phyloP scores from a whole-genome alignment of 2,797 vertebrate genomes.

The Schizopygopsis pylzovi region DNA sequence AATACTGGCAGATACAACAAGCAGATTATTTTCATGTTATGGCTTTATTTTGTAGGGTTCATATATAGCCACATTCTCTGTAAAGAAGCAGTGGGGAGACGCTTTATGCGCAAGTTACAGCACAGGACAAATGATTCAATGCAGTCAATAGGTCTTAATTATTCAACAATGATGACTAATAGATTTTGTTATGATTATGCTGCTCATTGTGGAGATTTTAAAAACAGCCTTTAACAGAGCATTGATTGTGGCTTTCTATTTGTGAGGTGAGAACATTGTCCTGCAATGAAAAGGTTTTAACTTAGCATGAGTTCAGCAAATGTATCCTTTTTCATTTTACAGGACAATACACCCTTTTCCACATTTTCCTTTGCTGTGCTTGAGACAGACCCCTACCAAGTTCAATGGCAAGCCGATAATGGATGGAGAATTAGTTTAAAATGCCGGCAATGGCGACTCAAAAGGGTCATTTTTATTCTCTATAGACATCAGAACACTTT shows the following conservation, averaged over 20 bases:
- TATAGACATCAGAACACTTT: constrained; percentile 59
- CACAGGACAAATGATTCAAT: not conserved
- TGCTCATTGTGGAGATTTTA: not conserved
- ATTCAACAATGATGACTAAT: not conserved
- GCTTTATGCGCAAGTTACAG: not conserved
- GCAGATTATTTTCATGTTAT: not conserved
- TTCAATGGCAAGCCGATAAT: constrained; percentile 57
- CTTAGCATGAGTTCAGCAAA: constrained; percentile 28
- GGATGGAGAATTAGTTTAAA: constrained; percentile 52
- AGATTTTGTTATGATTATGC: not conserved
- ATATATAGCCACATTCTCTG: not conserved
- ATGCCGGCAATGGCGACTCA: constrained; percentile 54
- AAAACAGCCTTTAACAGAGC: constrained; percentile 12
- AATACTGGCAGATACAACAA: not conserved
- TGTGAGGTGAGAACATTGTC: not conserved
- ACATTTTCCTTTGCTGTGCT: constrained; percentile 37
- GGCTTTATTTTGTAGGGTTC: not conserved
- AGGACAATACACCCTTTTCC: constrained; percentile 21
- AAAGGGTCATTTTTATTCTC: constrained; percentile 60
- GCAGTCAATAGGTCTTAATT: not conserved
- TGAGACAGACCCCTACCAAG: constrained; percentile 40
- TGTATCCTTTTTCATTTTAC: constrained; percentile 5
- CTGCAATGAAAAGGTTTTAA: constrained; percentile 30
- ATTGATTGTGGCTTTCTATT: constrained; percentile 1
- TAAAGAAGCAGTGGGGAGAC: not conserved